Evolutionary conservation across 2,888 invertebrate species (phyloP), one percentile per base, ranked within the genome.

Genomic region (Thelaira solivaga): DNA sequence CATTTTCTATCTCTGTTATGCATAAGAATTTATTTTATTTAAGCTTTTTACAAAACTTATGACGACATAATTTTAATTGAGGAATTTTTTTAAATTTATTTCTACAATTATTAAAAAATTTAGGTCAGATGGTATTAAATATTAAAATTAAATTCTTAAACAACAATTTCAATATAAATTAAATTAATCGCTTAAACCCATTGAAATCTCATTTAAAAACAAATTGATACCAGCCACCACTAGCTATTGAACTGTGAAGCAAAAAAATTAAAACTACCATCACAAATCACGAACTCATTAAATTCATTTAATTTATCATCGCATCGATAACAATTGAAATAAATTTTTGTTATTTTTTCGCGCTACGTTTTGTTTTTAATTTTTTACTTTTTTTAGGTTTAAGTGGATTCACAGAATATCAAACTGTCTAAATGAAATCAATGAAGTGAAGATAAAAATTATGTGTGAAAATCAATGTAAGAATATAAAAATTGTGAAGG

Each of bases 251-350:
- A 64, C 62, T 29, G 47, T 24, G 18, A 72, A 47, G 47, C 45
- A 55, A 72, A 72, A 53, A 72, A 62, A 62, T 18, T 65, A 73
- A 73, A 74, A 65, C 22, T 36, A 29, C 51, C 59, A 67, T 67
- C 67, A 68, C 51, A 67, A 67, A 75, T 68, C 74, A 68, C 67
- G 67, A 67, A 75, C 67, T 75, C 74, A 75, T 75, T 75, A 75
- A 75, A 68, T 61, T 75, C 67, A 75, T 75, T 75, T 75, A 75
- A 68, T 75, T 75, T 75, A 75, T 75, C 67, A 61, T 68, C 67
- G 68, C 61, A 53, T 68, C 67, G 74, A 74, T 74, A 74, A 74
- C 53, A 74, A 68, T 75, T 61, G 61, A 39, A 45, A 75, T 68
- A 68, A 75, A 68, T 75, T 62, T 75, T 29, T 36, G 49, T 13